Base-by-base conservation (phyloP, 2,113 vertebrate genomes). In the Ochotona princeps region DNA sequence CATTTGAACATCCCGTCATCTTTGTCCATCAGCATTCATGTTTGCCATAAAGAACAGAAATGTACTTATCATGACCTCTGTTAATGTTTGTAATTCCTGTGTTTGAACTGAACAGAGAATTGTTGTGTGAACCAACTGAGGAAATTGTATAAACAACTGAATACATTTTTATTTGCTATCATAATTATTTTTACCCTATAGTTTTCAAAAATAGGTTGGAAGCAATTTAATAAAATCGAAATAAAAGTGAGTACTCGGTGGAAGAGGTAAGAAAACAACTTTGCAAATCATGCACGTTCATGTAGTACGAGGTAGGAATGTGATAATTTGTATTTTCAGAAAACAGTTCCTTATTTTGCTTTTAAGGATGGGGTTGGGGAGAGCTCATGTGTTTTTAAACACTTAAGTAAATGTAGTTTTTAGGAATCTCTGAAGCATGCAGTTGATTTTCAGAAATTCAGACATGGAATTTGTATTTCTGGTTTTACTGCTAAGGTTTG, bases 21-120 rank as follows among this genome's bases (percentile, higher is more conserved):
- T 72, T 90, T 87, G 32, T 81, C 51, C 79, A 0, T 44, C 72
- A 82, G 30, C 61, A 60, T 23, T 83, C 65, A 75, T 63, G 47
- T 91, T 83, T 96, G 60, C 60, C 80, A n/a, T 80, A 63, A 86
- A 86, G 60, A 94, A 18, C 47, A 93, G 30, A 87, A 89, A 70
- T 60, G 21, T 76, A 57, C 65, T 90, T 93, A 57, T 17, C 57
- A 44, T 74, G 20, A 79, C 57, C n/a, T 28, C 12, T 61, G 69
- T 54, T 86, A 75, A 67, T 10, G 63, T 92, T 86, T 17, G 8
- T 73, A 12, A 32, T 93, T 92, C 17, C 38, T 69, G 0, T 25
- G 7, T 96, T 92, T 93, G 18, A 75, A 57, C 54, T 47, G 51
- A 89, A 10, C n/a, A 35, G 44, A 83, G 35, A 32, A 60, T 9